Base-by-base conservation (phyloP, 2,888 invertebrate species). In the Epinotia brunnichana region DNA sequence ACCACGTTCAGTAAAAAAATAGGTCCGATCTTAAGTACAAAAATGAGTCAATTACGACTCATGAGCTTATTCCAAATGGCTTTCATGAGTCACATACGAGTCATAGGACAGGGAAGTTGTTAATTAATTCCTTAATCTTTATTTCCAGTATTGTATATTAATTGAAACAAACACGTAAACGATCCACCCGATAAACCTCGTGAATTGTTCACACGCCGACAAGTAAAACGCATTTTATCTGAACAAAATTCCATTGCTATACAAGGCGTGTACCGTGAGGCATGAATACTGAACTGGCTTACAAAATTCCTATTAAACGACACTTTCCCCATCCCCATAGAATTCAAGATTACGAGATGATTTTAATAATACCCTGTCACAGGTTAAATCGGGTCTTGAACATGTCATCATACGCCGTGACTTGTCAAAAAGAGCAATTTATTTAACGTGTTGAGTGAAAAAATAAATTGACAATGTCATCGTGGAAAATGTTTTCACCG, bases 391-490 rank as follows among this genome's bases (percentile, higher is more conserved):
- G 57, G 63, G 51, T 51, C 73, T 57, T 57, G 61, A 71, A 67
- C 61, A 67, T 69, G 73, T 73, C 73, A 73, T 73, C 69, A 73
- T 59, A 15, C 53, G 29, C 73, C 68, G 69, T 73, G 73, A 73
- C 73, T 73, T 63, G 73, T 69, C 73, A 63, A 73, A 73, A 73
- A 73, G 69, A 73, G 63, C 73, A 73, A 73, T 73, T 73, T 73
- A 73, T 73, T 69, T 59, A 69, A 69, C 63, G 73, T 69, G 73
- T 73, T 69, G 69, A 69, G 73, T 73, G 73, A 73, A 73, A 73
- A 69, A 73, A 73, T 73, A 73, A 73, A 73, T 69, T 73, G 73
- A 73, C 73, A 73, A 59, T 73, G 73, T 73, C 68, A 73, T 73
- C 73, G 63, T 59, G 69, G 69, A 69, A 73, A 73, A 69, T 62